A percentile compares a stretch with the other conserved stretches of the same genome.
These are phyloP conservation scores for Nibea coibor DNA, from an alignment of 2,113 vertebrate species.

Conservation along the genomic window DNA sequence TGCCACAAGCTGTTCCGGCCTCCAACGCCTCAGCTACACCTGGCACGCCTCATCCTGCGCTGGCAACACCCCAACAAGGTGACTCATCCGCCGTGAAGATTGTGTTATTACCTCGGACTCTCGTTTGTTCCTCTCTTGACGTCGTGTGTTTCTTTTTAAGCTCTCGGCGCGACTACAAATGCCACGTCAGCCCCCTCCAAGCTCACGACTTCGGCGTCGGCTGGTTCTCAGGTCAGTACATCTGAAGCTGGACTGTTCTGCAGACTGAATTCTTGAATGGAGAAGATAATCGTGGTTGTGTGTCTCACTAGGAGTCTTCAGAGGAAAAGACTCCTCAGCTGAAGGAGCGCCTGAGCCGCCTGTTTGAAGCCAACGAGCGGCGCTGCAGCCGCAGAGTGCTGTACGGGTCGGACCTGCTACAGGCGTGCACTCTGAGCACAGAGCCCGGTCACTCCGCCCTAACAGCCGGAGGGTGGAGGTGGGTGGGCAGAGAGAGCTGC, in stretches of 20 bases:
- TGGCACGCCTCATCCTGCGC: conserved; percentile 81
- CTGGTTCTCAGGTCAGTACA: conserved; percentile 71
- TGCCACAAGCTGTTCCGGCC: conserved; percentile 84
- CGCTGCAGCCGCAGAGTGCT: conserved; percentile 89
- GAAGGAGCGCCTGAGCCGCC: conserved; percentile 89
- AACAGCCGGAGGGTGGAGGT: conserved; percentile 82
- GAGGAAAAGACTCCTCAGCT: conserved; percentile 90
- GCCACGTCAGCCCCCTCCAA: conserved; percentile 68
- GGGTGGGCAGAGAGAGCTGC: conserved; percentile 86
- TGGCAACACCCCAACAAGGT: conserved; percentile 86
- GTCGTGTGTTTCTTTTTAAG: conserved; percentile 39
- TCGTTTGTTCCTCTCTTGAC: neutral
- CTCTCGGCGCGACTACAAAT: conserved; percentile 59
- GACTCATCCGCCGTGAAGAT: conserved; percentile 9
- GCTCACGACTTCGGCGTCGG: conserved; percentile 39
- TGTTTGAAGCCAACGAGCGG: conserved; percentile 89
- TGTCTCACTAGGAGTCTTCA: conserved; percentile 81
- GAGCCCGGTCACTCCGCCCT: conserved; percentile 56
- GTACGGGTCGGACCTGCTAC: conserved; percentile 91
- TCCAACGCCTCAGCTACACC: conserved; percentile 84
- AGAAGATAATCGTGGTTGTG: neutral
- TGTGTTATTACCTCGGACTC: neutral
- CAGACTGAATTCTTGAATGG: neutral
- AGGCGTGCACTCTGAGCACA: conserved; percentile 81
- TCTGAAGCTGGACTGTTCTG: neutral